Evolutionary conservation across 1,140 invertebrate species (phyloP), one percentile per base, ranked within the genome.

Genomic region (Neodiprion lecontei): DNA sequence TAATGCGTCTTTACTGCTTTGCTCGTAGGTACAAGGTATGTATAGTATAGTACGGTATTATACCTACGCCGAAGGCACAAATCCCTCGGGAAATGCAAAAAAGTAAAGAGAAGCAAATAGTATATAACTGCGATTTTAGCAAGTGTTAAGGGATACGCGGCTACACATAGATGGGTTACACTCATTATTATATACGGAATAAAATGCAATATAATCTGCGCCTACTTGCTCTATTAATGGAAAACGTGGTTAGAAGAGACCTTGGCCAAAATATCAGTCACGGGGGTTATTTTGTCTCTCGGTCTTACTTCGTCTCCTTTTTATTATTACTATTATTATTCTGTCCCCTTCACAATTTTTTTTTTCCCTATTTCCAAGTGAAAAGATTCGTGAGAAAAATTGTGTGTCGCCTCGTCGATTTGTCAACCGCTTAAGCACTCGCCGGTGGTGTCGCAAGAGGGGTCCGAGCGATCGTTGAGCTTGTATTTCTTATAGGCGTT

Each of bases 361-460:
- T 9, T 61, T 53, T 53, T 53, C 9, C n/a, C 53, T 61, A 5
- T 17, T 61, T 61, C 53, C 11, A 61, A 61, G 53, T 61, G 53
- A 61, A 61, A 61, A 61, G 53, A 11, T 61, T 61, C 53, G 53
- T 61, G 53, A 61, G 53, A 61, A 61, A 61, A 61, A 61, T 61
- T 61, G 53, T 61, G 53, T 61, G 53, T 61, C 53, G 53, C 53
- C 53, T 61, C 53, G 53, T 61, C 53, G 53, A 61, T 61, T 61
- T 61, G 53, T 61, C 53, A 61, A 61, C 11, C 53, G 53, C 53
- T 61, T 61, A 61, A 61, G 53, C 53, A 61, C 53, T 61, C 53
- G 8, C 53, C 1, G 28, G 28, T 40, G 53, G 53, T 61, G 53
- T 61, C 53, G 53, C n/a, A 61, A 61, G 53, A 61, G 28, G 53